Evolutionary conservation across 1,140 invertebrate species (phyloP), one percentile per base, ranked within the genome.

Genomic region (Apis florea): DNA sequence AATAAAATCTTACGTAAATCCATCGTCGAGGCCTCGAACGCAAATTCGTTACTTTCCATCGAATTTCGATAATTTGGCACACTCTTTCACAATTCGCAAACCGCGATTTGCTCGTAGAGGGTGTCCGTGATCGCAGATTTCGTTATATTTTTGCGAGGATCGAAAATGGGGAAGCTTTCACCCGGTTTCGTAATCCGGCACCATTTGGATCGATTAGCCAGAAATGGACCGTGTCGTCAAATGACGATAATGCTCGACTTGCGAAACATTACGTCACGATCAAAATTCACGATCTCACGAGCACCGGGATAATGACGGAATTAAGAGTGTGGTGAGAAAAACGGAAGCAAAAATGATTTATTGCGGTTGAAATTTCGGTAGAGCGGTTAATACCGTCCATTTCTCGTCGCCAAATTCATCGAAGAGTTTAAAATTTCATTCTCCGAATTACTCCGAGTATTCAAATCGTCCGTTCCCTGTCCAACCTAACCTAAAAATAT

Each of bases 171-270:
- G 64, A 72, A 51, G 82, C 63, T 74, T 66, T 69, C 64, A 56
- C 73, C n/a, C 24, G 40, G 56, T 72, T 66, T 53, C 66, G 59
- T 64, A 85, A 73, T 79, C 68, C 2, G 26, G 12, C 47, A 31
- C 67, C 61, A 67, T 79, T 59, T 69, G 63, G 76, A 85, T 85
- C 83, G 75, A 84, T 85, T 84, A 84, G 83, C 83, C 84, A 61
- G 75, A 54, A 68, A 66, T 51, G 51, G 53, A 59, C 51, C 68
- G 70, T 31, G 17, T 67, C 53, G 19, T 74, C 53, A 53, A 58
- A 79, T 24, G 56, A 54, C 31, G 40, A 56, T 54, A 64, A 77
- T 68, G 64, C n/a, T 40, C 11, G 2, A 31, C 63, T 73, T n/a
- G 40, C n/a, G 13, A 31, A 51, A 51, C 24, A 11, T 75, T 75